Conservation (phyloP, 2,797 vertebrate genomes). For the Lacerta agilis region DNA sequence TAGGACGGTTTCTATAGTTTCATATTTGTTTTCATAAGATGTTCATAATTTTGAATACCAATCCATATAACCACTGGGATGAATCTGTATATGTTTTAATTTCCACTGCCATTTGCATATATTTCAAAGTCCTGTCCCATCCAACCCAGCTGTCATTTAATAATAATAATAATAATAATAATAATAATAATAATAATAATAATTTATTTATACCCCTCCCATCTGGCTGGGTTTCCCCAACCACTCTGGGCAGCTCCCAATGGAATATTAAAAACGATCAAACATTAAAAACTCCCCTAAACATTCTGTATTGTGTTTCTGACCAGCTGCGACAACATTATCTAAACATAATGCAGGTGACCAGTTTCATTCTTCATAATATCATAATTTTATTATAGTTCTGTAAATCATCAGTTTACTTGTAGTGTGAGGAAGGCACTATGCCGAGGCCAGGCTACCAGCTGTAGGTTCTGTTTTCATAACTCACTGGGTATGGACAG, state of each 20-base stretch:
- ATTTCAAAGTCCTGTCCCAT: neutral
- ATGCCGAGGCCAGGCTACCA: neutral
- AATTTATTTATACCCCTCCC: too few relatives aligned
- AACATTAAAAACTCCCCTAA: too few relatives aligned
- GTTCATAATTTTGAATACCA: neutral
- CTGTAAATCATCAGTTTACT: neutral
- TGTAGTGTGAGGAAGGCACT: neutral
- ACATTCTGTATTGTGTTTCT: neutral
- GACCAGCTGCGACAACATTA: neutral
- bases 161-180: too few relatives aligned
- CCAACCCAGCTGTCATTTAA: neutral
- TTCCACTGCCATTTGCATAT: constrained; percentile 5
- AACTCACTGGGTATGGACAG: neutral
- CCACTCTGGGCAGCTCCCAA: too few relatives aligned
- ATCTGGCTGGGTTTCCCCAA: too few relatives aligned
- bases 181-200: too few relatives aligned
- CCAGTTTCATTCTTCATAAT: neutral
- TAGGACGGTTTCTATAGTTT: neutral
- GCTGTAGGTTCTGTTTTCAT: neutral
- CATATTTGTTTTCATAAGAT: neutral
- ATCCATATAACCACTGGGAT: neutral
- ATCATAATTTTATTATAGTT: neutral
- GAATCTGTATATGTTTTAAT: constrained; percentile 10
- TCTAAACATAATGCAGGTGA: neutral
- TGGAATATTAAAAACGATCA: too few relatives aligned